Evolutionary conservation across 2,797 vertebrate genomes (phyloP).

Genomic region (Emydoidea blandingii): DNA sequence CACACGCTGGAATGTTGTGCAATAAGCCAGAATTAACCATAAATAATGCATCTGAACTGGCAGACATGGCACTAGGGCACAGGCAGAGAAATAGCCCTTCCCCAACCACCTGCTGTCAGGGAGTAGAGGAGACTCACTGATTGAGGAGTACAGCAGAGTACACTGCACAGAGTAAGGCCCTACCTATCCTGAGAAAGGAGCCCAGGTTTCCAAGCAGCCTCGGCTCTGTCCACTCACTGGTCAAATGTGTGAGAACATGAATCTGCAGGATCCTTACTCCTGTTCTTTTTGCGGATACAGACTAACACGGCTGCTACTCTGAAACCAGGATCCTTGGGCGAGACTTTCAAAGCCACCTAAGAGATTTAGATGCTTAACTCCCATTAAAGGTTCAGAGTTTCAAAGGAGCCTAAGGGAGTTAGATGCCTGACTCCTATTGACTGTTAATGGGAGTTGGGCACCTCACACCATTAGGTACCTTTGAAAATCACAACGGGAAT

Average conservation of each 20-base stretch:
- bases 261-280: not conserved
- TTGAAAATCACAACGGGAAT: not conserved
- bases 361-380: not conserved
- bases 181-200: not conserved
- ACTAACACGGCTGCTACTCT: no score
- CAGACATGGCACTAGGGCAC: not conserved
- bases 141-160: not conserved
- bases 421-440: not conserved
- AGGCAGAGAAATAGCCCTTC: rapidly evolving
- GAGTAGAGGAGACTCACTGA: not conserved
- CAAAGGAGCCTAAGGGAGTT: no score
- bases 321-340: not conserved
- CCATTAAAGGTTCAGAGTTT: not conserved
- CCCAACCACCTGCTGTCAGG: rapidly evolving
- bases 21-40: constrained; percentile 64
- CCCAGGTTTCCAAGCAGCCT: not conserved
- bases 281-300: no score
- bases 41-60: constrained; percentile 25
- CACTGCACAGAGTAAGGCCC: not conserved
- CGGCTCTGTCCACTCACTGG: not conserved
- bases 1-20: constrained; percentile 34
- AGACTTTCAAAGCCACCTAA: not conserved
- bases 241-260: not conserved
- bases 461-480: not conserved
- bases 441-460: not conserved